A percentile compares a stretch with the other conserved stretches of the same genome.
These are phyloP conservation scores for Dolichallabes microphthalmus DNA, from an alignment of 2,113 vertebrate species.

Conservation along the genomic window DNA sequence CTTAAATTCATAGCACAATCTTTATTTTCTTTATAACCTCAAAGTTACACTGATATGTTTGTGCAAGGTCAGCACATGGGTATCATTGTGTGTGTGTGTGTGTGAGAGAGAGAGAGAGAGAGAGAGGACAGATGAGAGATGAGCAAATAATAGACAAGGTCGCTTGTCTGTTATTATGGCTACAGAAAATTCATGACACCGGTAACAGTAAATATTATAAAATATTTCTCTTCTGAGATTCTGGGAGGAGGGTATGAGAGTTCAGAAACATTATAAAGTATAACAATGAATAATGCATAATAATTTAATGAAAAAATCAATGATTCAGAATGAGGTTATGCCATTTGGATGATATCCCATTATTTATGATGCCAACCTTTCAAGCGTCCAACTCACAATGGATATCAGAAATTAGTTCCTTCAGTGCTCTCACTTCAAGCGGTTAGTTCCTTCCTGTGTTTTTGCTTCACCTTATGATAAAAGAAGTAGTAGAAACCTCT, in stretches of 20 bases:
- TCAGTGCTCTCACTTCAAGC: not conserved
- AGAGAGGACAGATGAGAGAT: not conserved
- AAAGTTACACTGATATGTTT: not conserved
- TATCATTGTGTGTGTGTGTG: constrained; percentile 6
- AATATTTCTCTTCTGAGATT: not conserved
- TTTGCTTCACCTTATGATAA: not conserved
- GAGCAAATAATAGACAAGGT: constrained; percentile 23
- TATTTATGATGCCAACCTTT: constrained; percentile 7
- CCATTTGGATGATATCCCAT: constrained; percentile 24
- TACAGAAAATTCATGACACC: not conserved
- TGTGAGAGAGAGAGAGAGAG: not conserved
- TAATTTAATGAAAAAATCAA: constrained; percentile 28
- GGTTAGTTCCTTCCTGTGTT: not conserved
- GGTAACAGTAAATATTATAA: constrained; percentile 2
- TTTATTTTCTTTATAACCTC: not conserved
- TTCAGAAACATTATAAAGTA: not conserved
- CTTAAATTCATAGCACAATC: not conserved
- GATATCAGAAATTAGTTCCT: not conserved
- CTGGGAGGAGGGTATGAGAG: not conserved
- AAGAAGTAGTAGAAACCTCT: not conserved
- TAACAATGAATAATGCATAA: constrained; percentile 18
- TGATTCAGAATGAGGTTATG: constrained; percentile 25
- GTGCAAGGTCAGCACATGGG: not conserved
- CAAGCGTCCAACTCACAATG: not conserved
- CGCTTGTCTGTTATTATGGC: constrained; percentile 34